Percentiles rank a stretch among this genome's conserved stretches.
Conservation (phyloP, 1,140 invertebrate species). For the Hormaphis cornu region DNA sequence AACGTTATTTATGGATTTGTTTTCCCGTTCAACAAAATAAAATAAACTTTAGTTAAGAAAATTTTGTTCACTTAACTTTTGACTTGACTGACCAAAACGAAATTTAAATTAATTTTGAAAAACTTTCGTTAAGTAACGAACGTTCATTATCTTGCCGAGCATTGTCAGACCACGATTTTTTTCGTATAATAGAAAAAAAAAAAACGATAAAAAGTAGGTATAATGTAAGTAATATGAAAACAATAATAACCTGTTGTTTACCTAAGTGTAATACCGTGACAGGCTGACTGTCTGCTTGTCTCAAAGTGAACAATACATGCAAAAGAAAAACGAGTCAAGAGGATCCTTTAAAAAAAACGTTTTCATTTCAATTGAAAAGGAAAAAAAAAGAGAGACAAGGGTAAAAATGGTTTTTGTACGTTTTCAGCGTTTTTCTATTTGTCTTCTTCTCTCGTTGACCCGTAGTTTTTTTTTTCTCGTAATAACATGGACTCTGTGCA, state of each 20-base stretch:
- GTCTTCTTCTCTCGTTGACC: conserved; percentile 25
- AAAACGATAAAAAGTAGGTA: no score
- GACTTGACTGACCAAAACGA: no score
- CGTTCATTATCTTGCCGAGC: no score
- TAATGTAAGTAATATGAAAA: not conserved
- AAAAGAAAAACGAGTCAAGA: conserved; percentile 17
- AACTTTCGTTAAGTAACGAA: no score
- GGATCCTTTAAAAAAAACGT: conserved; percentile 20
- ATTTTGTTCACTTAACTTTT: no score
- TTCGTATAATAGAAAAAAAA: no score
- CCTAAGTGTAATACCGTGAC: not conserved
- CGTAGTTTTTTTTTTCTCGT: conserved; percentile 23
- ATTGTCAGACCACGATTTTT: no score
- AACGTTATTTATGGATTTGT: no score
- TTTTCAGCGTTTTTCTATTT: conserved; percentile 26
- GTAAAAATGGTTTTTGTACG: conserved; percentile 25
- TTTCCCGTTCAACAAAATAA: no score
- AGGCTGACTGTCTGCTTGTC: no score
- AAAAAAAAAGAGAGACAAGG: not conserved
- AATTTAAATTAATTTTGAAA: no score
- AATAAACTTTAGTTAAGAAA: no score
- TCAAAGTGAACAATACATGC: conserved; percentile 20
- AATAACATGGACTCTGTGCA: conserved; percentile 7
- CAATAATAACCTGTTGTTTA: conserved; percentile 9
- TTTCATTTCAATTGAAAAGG: conserved; percentile 17